A percentile compares a stretch with the other conserved stretches of the same genome.
These are phyloP conservation scores for Agonopterix arenella DNA, from an alignment of 2,888 invertebrate species.

Conservation along the genomic window DNA sequence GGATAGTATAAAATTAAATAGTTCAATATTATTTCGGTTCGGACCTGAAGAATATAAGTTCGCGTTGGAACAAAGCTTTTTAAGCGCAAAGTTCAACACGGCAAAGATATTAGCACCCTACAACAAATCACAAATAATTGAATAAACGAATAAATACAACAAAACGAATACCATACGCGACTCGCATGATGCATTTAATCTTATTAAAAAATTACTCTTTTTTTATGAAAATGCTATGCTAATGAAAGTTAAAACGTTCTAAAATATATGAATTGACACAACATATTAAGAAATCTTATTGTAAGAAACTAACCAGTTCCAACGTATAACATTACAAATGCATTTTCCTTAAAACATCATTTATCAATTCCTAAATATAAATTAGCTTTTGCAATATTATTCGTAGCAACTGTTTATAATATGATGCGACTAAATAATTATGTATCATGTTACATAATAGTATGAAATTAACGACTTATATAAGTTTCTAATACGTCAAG, in stretches of 20 bases:
- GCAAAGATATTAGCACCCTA: not conserved
- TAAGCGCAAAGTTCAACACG: not conserved
- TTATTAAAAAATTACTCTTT: conserved; percentile 7
- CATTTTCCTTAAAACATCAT: too few species aligned
- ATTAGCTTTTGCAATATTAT: conserved; percentile 12
- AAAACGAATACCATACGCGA: conserved; percentile 2
- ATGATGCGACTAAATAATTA: not conserved
- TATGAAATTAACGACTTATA: conserved; percentile 3
- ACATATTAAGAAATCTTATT: not conserved
- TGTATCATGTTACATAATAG: too few species aligned
- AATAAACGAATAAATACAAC: conserved; percentile 3
- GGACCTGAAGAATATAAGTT: too few species aligned
- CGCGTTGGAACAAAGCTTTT: too few species aligned
- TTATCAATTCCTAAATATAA: conserved; percentile 5
- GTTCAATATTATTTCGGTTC: too few species aligned
- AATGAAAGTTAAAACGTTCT: not conserved
- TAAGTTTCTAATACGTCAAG: conserved; percentile 1
- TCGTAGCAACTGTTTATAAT: conserved; percentile 5
- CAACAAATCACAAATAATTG: not conserved
- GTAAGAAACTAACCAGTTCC: conserved; percentile 6
- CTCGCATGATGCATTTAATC: conserved; percentile 9
- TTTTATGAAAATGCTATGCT: too few species aligned
- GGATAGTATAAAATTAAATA: too few species aligned
- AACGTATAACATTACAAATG: conserved; percentile 14
- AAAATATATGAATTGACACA: not conserved